phyloP scores from a whole-genome alignment of 2,113 vertebrate genomes.

The Antennarius striatus region DNA sequence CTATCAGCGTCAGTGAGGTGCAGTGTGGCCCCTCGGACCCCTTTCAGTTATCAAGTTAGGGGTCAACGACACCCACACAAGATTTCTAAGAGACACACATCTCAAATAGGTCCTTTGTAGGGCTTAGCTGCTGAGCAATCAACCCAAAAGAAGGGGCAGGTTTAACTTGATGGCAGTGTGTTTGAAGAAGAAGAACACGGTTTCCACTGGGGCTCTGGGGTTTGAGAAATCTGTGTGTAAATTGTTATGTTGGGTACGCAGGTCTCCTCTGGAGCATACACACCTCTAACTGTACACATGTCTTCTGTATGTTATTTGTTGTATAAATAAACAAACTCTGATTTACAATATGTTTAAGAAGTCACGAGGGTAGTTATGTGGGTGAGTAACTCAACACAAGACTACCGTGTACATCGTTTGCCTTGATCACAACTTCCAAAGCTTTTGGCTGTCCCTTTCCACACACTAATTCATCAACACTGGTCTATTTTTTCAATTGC shows the following conservation, averaged over 20 bases:
- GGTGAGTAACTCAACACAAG: constrained; percentile 8
- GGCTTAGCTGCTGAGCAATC: constrained; percentile 51
- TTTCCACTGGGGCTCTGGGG: no score
- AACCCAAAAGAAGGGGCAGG: constrained; percentile 15
- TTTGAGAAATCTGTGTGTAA: no score
- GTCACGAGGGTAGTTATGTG: constrained; percentile 43
- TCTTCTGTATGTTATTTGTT: constrained; percentile 9
- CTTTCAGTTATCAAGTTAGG: constrained; percentile 57
- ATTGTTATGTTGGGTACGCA: no score
- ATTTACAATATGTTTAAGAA: constrained; percentile 15
- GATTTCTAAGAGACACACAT: constrained; percentile 12
- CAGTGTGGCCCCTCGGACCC: constrained; percentile 33
- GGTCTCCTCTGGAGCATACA: no score
- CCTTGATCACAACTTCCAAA: constrained; percentile 59
- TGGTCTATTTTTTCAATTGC: constrained; percentile 51
- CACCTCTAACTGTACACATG: no score
- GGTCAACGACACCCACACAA: constrained; percentile 37
- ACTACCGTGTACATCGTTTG: constrained; percentile 49
- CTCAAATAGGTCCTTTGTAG: constrained; percentile 41
- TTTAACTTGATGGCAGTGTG: constrained; percentile 26
- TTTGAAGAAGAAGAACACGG: not conserved
- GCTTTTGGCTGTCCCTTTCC: constrained; percentile 51
- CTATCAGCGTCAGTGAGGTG: constrained; percentile 50
- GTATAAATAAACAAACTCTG: constrained; percentile 4
- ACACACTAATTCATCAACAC: constrained; percentile 48